A percentile compares a stretch with the other conserved stretches of the same genome.
phyloP scores from a whole-genome alignment of 2,797 vertebrate genomes.

The Gymnopithys bicolor region DNA sequence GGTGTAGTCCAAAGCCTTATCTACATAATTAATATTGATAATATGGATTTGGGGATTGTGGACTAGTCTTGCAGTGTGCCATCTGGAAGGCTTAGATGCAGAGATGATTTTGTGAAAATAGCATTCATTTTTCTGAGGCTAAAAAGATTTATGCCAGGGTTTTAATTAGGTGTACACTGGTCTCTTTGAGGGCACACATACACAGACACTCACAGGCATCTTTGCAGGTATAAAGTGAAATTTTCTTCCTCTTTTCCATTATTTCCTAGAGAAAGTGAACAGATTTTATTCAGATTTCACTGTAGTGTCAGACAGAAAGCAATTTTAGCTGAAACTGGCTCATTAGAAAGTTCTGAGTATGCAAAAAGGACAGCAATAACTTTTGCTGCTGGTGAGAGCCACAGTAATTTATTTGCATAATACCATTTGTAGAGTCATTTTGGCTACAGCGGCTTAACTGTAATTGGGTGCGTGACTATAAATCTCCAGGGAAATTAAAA shows the following conservation, averaged over 20 bases:
- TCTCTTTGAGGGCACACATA: background rate
- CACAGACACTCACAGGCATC: rapidly evolving
- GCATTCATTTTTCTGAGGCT: background rate
- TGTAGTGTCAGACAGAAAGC: background rate
- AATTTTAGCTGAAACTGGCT: slow-evolving; percentile 1
- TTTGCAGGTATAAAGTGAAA: background rate
- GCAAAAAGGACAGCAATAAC: slow-evolving; percentile 29
- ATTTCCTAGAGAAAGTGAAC: background rate
- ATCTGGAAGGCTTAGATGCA: background rate
- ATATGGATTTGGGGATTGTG: background rate
- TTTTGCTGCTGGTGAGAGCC: background rate
- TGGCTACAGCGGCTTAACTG: background rate
- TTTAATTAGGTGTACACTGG: background rate
- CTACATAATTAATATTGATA: slow-evolving; percentile 21
- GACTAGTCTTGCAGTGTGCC: background rate
- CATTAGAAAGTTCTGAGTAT: slow-evolving; percentile 14
- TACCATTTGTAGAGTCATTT: slow-evolving; percentile 27
- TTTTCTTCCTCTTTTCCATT: background rate
- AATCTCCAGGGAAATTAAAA: slow-evolving; percentile 58
- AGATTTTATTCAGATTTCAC: background rate
- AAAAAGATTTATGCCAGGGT: background rate
- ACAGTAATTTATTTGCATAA: slow-evolving; percentile 41
- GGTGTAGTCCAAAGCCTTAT: background rate
- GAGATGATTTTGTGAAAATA: background rate
- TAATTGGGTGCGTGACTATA: background rate